Evolutionary conservation across 2,797 vertebrate species (phyloP).

Genomic region (Pagetopsis macropterus): DNA sequence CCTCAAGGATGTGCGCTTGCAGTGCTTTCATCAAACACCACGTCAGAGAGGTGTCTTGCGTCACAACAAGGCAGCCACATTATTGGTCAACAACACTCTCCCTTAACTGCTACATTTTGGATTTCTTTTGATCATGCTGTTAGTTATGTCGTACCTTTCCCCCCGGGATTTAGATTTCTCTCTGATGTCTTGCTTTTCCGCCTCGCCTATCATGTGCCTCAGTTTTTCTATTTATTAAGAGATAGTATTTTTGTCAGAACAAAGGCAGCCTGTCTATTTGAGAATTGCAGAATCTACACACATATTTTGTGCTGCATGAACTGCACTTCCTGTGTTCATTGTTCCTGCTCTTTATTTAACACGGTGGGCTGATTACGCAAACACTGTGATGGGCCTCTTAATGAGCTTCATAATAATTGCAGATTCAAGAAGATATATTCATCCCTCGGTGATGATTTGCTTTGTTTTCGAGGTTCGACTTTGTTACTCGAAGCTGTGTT

Average conservation of each 20-base stretch:
- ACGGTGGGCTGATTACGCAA: not conserved
- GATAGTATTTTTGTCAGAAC: not conserved
- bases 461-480: not conserved
- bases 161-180: not conserved
- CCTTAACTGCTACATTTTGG: conserved; percentile 26
- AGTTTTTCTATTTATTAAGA: conserved; percentile 2
- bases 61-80: conserved; percentile 29
- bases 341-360: conserved; percentile 9
- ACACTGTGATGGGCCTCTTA: conserved; percentile 1
- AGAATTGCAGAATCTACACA: not conserved
- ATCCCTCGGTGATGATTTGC: not conserved
- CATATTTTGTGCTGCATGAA: not conserved
- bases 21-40: conserved; percentile 18
- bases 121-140: conserved; percentile 13
- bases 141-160: not conserved
- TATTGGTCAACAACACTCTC: not conserved
- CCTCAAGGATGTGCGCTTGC: conserved; percentile 18
- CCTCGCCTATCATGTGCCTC: not conserved
- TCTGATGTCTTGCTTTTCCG: not conserved
- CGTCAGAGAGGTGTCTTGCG: not conserved
- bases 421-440: not conserved
- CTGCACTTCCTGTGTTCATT: not conserved
- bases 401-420: conserved; percentile 1
- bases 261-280: not conserved
- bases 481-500: not conserved